These are phyloP conservation scores for Tragelaphus buxtoni DNA, from an alignment of 2,113 vertebrate genomes.

Conservation along the genomic window DNA sequence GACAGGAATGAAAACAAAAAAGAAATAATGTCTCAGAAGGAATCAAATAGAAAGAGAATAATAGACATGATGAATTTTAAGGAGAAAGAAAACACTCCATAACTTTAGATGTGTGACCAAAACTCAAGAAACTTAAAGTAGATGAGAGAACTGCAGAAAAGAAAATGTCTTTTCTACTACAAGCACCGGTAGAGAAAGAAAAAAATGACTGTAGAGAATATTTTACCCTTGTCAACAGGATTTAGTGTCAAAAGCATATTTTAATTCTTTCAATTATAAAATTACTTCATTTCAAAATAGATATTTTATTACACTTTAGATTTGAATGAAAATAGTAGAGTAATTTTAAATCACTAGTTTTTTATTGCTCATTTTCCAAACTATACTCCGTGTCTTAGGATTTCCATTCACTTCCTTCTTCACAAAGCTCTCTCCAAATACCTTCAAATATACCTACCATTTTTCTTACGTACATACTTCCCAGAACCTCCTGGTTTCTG, in stretches of 20 bases:
- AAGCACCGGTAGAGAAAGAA: background rate
- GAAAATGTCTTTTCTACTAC: background rate
- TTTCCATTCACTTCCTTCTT: slow-evolving; percentile 1
- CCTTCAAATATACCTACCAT: background rate
- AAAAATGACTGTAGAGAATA: background rate
- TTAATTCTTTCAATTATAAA: slow-evolving; percentile 9
- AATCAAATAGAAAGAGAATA: slow-evolving; percentile 15
- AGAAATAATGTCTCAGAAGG: background rate
- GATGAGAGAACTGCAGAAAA: background rate
- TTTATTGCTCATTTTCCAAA: slow-evolving; percentile 59
- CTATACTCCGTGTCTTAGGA: background rate
- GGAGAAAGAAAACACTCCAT: background rate
- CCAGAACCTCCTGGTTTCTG: background rate
- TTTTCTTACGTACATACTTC: background rate
- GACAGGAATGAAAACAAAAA: background rate
- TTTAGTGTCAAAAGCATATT: slow-evolving; percentile 11
- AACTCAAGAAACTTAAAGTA: slow-evolving; percentile 26
- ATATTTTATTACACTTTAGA: background rate
- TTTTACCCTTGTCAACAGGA: background rate
- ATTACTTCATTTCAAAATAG: slow-evolving; percentile 34
- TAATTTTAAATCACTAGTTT: slow-evolving; percentile 25
- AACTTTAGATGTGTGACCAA: background rate
- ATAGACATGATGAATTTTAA: background rate
- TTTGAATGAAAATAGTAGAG: slow-evolving; percentile 24
- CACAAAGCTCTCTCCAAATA: slow-evolving; percentile 5